phyloP scores from a whole-genome alignment of 1,140 invertebrate genomes.

The Monomorium pharaonis region DNA sequence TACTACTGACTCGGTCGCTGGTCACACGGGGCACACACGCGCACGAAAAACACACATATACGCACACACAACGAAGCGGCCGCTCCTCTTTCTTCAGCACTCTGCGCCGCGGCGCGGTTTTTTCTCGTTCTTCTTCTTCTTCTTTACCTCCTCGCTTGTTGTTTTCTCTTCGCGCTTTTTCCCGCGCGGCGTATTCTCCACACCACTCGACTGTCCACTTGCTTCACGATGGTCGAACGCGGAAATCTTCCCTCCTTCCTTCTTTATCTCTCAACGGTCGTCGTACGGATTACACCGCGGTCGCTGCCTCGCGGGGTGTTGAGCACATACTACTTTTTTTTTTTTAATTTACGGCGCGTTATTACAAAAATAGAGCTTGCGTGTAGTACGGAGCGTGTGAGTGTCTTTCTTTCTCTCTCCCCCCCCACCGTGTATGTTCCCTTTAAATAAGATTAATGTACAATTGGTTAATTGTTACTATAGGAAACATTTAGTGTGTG shows the following conservation, averaged over 20 bases:
- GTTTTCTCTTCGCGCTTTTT: neutral
- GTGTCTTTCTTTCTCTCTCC: slow-evolving; percentile 22
- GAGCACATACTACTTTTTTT: slow-evolving; percentile 69
- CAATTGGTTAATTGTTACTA: slow-evolving; percentile 76
- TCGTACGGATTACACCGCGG: slow-evolving; percentile 67
- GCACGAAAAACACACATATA: neutral
- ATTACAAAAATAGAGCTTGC: slow-evolving; percentile 80
- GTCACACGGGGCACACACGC: neutral
- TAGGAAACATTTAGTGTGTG: slow-evolving; percentile 82
- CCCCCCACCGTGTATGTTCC: slow-evolving; percentile 46
- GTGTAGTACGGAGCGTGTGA: slow-evolving; percentile 26
- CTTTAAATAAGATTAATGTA: slow-evolving; percentile 78
- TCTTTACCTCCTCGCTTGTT: neutral
- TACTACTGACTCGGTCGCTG: too few relatives aligned
- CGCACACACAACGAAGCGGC: neutral
- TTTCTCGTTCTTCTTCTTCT: neutral
- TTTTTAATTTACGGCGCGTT: slow-evolving; percentile 59
- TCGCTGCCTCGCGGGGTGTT: slow-evolving; percentile 33
- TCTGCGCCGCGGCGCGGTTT: neutral
- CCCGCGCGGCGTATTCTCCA: neutral
- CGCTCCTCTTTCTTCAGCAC: neutral
- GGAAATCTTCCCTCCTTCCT: slow-evolving; percentile 3
- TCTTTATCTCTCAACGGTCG: slow-evolving; percentile 58
- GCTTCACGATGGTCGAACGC: too few relatives aligned
- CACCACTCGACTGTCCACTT: neutral